Evolutionary conservation across 2,797 vertebrate genomes (phyloP), one percentile per base, ranked within the genome.

Genomic region (Alauda arvensis): DNA sequence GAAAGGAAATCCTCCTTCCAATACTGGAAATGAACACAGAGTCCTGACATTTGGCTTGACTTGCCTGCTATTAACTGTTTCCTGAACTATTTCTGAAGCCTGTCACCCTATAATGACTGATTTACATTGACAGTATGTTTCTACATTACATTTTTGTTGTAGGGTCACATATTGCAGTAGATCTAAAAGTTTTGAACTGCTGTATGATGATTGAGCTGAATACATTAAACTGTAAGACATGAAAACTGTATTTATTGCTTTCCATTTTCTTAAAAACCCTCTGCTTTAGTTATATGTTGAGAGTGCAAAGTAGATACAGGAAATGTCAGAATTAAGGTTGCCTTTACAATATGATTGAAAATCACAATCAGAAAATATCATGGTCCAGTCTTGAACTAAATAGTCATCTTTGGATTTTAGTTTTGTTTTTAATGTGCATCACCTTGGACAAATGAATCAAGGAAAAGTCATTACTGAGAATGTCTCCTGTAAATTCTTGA

Each of bases 291-390:
- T 78, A 24, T 25, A 57, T 29, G 39, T 85, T 92, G 86, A 83
- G 67, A 83, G 51, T 83, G 77, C 60, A 91, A 92, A 94, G 72
- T 13, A 72, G 53, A 83, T 76, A 60, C 18, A 59, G 69, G 45
- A 94, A 93, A 94, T 81, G 90, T 88, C 93, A 94, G 88, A 93
- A 87, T 91, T 85, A 91, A 94, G 84, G 92, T 87, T 94, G 93
- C 87, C 89, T 92, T 79, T 84, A 65, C 39, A 68, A 74, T 24
- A 20, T 39, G 34, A 85, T 63, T 71, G 39, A 57, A 4, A 57
- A 70, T 29, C 52, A 51, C 2, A 4, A 69, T 60, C 29, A 56
- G 53, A 86, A 70, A 57, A 53, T 37, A 62, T 53, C 37, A 68
- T 10, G 23, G 37, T 42, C 16, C 34, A 62, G 20, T 56, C 21